Percentiles rank a stretch among this genome's conserved stretches.
Evolutionary conservation across 2,113 vertebrate genomes (phyloP).

Genomic region (Nettapus auritus): DNA sequence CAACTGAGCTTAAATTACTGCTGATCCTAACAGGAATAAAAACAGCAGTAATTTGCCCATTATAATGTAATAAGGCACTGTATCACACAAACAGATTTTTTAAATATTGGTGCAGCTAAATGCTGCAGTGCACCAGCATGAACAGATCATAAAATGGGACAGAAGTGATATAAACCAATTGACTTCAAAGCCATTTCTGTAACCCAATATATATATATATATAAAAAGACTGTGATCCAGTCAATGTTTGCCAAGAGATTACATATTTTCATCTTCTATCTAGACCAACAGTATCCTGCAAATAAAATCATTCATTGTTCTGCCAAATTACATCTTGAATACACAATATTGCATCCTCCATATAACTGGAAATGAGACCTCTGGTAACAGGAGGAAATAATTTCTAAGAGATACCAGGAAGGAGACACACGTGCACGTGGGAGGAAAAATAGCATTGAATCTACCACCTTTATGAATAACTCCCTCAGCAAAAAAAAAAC

Average conservation of each 20-base stretch:
- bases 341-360: not conserved
- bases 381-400: not conserved
- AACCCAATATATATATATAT: no score
- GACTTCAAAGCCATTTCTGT: not conserved
- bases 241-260: not conserved
- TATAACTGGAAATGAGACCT: not conserved
- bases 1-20: conserved; percentile 8
- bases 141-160: not conserved
- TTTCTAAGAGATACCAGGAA: not conserved
- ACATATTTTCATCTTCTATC: not conserved
- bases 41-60: not conserved
- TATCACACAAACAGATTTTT: not conserved
- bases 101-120: not conserved
- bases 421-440: rapidly evolving
- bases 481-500: not conserved
- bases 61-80: not conserved
- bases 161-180: not conserved
- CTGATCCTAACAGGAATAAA: not conserved
- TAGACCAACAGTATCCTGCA: not conserved
- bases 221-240: not conserved
- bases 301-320: not conserved
- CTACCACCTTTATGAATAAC: not conserved
- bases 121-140: not conserved
- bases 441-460: not conserved
- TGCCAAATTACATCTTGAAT: not conserved